Evolutionary conservation across 2,797 vertebrate species (phyloP).

Genomic region (Serranus cabrilla): DNA sequence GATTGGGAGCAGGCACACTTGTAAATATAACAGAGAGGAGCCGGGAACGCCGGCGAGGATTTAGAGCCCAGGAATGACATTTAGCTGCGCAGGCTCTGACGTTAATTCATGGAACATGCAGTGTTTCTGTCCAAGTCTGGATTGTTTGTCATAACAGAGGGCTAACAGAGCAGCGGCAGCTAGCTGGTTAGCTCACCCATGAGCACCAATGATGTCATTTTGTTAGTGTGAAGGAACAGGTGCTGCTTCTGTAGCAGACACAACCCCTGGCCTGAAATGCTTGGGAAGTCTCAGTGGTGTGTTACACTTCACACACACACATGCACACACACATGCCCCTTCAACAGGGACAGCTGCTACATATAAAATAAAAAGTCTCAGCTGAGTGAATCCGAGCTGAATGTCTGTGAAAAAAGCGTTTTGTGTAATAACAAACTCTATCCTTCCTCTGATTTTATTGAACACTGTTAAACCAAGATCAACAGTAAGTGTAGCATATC

Average conservation of each 20-base stretch:
- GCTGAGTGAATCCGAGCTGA: conserved; percentile 27
- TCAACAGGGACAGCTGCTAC: conserved; percentile 43
- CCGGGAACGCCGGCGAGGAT: conserved; percentile 13
- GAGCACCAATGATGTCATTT: conserved; percentile 71
- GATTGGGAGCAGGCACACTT: conserved; percentile 55
- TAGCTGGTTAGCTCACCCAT: conserved; percentile 52
- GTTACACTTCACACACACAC: conserved; percentile 37
- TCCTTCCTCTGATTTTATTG: conserved; percentile 16
- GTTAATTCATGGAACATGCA: conserved; percentile 14
- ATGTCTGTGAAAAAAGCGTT: conserved; percentile 27
- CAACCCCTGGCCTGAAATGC: conserved; percentile 43
- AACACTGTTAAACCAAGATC: conserved; percentile 1
- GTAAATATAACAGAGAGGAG: conserved; percentile 65
- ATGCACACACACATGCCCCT: conserved; percentile 12
- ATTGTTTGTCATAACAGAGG: conserved; percentile 54
- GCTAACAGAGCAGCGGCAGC: conserved; percentile 4
- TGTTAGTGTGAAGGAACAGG: conserved; percentile 73
- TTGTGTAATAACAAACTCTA: background rate
- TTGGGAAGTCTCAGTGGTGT: conserved; percentile 42
- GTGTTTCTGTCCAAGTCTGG: conserved; percentile 34
- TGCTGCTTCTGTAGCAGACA: conserved; percentile 66
- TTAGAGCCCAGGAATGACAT: conserved; percentile 51
- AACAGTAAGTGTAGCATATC: background rate
- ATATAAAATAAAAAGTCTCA: conserved; percentile 40
- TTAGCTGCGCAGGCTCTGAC: conserved; percentile 30